phyloP scores from a whole-genome alignment of 2,797 vertebrate species.

The Lagocephalus sceleratus region DNA sequence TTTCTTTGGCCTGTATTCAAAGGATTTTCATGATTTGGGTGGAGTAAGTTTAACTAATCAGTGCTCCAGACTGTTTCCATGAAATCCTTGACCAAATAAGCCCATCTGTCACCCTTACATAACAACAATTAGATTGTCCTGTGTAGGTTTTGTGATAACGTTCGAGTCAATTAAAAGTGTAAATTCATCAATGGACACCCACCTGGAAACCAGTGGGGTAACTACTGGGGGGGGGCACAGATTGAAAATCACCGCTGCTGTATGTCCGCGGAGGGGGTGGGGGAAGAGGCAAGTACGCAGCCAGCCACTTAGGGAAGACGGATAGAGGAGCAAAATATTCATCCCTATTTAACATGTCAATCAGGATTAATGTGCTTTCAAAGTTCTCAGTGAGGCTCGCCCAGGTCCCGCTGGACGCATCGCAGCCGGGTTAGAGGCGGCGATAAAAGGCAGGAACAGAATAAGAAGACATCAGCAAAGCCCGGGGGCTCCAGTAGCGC shows the following conservation, averaged over 20 bases:
- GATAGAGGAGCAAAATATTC: constrained; percentile 78
- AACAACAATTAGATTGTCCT: constrained; percentile 1
- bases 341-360: constrained; percentile 90
- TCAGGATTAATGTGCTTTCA: constrained; percentile 91
- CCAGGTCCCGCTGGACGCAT: constrained; percentile 60
- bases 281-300: constrained; percentile 68
- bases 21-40: constrained; percentile 12
- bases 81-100: constrained; percentile 2
- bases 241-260: constrained; percentile 36
- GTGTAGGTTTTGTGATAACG: no score
- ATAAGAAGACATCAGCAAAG: constrained; percentile 47
- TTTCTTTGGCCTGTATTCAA: constrained; percentile 22
- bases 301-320: constrained; percentile 80
- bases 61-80: no score
- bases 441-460: constrained; percentile 53
- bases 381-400: constrained; percentile 66
- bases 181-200: constrained; percentile 10
- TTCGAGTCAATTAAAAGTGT: constrained; percentile 15
- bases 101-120: constrained; percentile 8
- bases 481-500: constrained; percentile 42
- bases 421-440: constrained; percentile 53
- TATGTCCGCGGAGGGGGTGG: constrained; percentile 44
- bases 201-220: constrained; percentile 32
- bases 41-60: neutral
- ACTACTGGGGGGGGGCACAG: constrained; percentile 45